phyloP scores from a whole-genome alignment of 2,888 invertebrate genomes.

The Trissolcus brochymenae region DNA sequence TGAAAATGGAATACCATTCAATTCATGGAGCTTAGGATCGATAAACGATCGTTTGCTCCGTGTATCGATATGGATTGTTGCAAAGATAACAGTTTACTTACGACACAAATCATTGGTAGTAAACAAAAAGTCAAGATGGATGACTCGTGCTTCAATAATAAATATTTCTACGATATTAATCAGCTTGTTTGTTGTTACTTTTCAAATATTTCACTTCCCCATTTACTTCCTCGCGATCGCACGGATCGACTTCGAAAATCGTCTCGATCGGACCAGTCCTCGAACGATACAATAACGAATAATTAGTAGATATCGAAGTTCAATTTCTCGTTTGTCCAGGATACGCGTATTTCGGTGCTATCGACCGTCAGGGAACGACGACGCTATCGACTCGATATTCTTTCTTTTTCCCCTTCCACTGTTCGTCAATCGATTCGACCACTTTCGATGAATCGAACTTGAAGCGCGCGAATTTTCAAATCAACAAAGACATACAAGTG shows the following conservation, averaged over 20 bases:
- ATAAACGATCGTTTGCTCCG: too few relatives aligned
- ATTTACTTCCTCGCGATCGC: slow-evolving; percentile 59
- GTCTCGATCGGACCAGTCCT: slow-evolving; percentile 55
- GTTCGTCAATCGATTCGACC: slow-evolving; percentile 11
- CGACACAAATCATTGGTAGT: slow-evolving; percentile 14
- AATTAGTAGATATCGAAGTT: slow-evolving; percentile 73
- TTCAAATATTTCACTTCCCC: slow-evolving; percentile 35
- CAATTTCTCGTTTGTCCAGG: slow-evolving; percentile 72
- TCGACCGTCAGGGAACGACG: slow-evolving; percentile 60
- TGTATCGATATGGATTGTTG: slow-evolving; percentile 45
- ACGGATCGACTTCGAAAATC: slow-evolving; percentile 51
- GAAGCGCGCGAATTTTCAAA: not conserved
- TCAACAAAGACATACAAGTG: not conserved
- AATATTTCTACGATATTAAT: slow-evolving; percentile 10
- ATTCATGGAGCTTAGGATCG: too few relatives aligned
- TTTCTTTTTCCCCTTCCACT: slow-evolving; percentile 31
- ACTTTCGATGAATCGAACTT: slow-evolving; percentile 12
- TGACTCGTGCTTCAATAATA: slow-evolving; percentile 23
- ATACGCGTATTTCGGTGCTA: slow-evolving; percentile 60
- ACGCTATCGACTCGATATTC: slow-evolving; percentile 64
- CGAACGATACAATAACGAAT: slow-evolving; percentile 63
- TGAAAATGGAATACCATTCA: too few relatives aligned
- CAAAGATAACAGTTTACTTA: slow-evolving; percentile 17
- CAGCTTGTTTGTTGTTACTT: not conserved
- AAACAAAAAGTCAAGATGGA: slow-evolving; percentile 54